Evolutionary conservation across 2,113 vertebrate species (phyloP).

Genomic region (Aptenodytes forsteri): DNA sequence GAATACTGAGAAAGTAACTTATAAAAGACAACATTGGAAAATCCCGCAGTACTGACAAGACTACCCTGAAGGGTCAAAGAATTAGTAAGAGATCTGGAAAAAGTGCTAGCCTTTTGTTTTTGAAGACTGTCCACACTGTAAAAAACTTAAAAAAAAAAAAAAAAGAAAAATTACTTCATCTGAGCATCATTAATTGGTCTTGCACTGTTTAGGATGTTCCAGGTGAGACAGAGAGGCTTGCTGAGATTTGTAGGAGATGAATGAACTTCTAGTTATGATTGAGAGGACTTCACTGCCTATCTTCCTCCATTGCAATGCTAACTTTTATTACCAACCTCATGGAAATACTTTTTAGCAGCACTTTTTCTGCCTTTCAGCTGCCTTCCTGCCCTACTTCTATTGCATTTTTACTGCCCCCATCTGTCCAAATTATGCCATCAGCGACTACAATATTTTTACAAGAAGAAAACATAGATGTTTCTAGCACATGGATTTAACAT

Average conservation of each 20-base stretch:
- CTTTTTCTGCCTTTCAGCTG: background rate
- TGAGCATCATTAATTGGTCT: background rate
- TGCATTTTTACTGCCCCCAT: background rate
- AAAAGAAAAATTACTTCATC: background rate
- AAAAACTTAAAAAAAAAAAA: background rate
- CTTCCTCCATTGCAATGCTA: background rate
- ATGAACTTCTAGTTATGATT: background rate
- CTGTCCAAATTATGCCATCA: background rate
- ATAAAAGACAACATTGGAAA: background rate
- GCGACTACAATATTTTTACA: background rate
- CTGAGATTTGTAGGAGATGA: background rate
- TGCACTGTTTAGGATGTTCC: background rate
- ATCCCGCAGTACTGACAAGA: background rate
- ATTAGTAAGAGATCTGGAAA: background rate
- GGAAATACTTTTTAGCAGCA: background rate
- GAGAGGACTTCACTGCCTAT: background rate
- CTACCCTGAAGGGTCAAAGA: background rate
- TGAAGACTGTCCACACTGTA: background rate
- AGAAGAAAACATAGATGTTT: background rate
- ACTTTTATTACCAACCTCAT: background rate
- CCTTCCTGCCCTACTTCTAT: background rate
- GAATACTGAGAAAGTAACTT: background rate
- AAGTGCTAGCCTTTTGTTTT: background rate
- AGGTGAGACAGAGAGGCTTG: background rate
- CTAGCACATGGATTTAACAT: background rate